Conservation (phyloP, 2,113 vertebrate species). For the Fulica atra region DNA sequence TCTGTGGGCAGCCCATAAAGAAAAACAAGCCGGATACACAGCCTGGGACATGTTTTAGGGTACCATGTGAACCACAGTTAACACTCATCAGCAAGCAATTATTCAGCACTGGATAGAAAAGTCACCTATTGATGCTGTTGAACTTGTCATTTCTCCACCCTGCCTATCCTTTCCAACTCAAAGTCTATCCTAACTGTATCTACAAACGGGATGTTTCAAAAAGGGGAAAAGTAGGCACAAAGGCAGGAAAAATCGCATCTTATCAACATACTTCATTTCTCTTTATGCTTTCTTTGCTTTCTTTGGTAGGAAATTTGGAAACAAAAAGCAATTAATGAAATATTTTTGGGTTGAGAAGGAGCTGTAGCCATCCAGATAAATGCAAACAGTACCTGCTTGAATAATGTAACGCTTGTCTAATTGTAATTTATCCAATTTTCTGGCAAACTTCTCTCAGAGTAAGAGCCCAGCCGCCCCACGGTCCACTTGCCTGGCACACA, state of each 20-base stretch:
- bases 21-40: not conserved
- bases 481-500: not conserved
- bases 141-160: not conserved
- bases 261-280: not conserved
- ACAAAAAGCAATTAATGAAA: not conserved
- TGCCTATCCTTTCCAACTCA: not conserved
- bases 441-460: not conserved
- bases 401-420: not conserved
- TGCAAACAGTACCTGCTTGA: not conserved
- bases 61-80: fast-evolving
- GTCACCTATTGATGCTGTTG: not conserved
- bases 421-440: not conserved
- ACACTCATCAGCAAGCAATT: not conserved
- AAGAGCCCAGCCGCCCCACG: not conserved
- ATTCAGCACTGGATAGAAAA: not conserved
- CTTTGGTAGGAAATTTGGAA: not conserved
- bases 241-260: not conserved
- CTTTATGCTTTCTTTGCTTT: not conserved
- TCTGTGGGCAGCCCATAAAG: not conserved
- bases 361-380: not conserved
- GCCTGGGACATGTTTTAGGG: not conserved
- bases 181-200: not conserved
- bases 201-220: not conserved
- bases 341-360: not conserved
- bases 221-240: not conserved